phyloP scores from a whole-genome alignment of 2,888 invertebrate species.

The Lepidocyrtinus sp. region DNA sequence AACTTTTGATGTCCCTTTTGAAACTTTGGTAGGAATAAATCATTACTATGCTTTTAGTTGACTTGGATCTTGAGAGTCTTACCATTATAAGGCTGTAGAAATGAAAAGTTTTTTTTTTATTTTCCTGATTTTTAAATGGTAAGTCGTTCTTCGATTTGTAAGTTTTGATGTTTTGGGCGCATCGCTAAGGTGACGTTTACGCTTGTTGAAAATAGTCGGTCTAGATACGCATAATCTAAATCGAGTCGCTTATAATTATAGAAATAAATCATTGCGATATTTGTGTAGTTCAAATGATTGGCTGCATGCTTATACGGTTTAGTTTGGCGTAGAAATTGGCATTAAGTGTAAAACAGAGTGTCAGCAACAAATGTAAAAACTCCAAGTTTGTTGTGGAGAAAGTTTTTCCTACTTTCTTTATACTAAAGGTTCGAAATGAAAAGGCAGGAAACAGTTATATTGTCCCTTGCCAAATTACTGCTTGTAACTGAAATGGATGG shows the following conservation, averaged over 20 bases:
- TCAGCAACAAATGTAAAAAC: neutral
- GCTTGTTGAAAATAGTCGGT: neutral
- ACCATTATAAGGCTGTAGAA: neutral
- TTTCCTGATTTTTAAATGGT: neutral
- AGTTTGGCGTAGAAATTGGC: neutral
- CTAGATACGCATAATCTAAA: too few species aligned
- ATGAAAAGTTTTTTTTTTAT: neutral
- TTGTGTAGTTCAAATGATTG: too few species aligned
- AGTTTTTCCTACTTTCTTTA: neutral
- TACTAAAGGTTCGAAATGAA: conserved; percentile 25
- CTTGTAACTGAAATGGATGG: conserved; percentile 52
- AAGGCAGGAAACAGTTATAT: conserved; percentile 45
- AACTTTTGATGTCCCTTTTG: neutral
- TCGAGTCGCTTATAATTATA: too few species aligned
- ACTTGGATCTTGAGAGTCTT: neutral
- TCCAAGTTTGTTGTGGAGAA: neutral
- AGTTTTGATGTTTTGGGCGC: too few species aligned
- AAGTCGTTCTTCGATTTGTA: neutral
- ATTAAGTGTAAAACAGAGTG: neutral
- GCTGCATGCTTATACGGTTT: too few species aligned
- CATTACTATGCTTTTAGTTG: neutral
- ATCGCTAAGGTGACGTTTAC: too few species aligned
- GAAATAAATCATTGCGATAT: too few species aligned
- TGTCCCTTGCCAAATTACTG: conserved; percentile 55
- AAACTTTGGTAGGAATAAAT: neutral